Percentiles rank a stretch among this genome's conserved stretches.
Conservation (phyloP, 2,113 vertebrate species). For the Pterocles burchelli region DNA sequence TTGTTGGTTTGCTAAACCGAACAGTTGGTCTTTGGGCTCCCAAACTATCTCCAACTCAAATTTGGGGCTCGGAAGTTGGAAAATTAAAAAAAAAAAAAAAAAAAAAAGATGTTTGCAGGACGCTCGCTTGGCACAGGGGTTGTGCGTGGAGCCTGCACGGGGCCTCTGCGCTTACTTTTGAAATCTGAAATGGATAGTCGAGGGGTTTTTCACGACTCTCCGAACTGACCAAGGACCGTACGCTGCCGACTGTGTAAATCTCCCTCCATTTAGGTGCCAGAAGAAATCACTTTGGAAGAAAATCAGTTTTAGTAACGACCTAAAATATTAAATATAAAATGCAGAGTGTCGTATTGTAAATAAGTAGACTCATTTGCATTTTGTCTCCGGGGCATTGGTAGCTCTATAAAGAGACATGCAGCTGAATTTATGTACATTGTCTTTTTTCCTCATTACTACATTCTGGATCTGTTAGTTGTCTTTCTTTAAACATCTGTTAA, state of each 20-base stretch:
- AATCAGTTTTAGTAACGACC: conserved; percentile 58
- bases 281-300: conserved; percentile 66
- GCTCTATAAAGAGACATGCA: conserved; percentile 47
- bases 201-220: conserved; percentile 1
- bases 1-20: conserved; percentile 82
- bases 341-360: conserved; percentile 63
- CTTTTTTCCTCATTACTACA: conserved; percentile 70
- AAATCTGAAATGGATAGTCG: conserved; percentile 46
- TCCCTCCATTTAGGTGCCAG: conserved; percentile 59
- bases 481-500: conserved; percentile 82
- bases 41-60: conserved; percentile 71
- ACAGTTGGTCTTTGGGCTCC: conserved; percentile 79
- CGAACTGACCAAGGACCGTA: conserved; percentile 46
- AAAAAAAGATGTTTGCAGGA: conserved; percentile 51
- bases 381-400: conserved; percentile 62
- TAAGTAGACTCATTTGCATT: conserved; percentile 68
- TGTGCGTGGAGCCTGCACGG: conserved; percentile 19
- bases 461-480: conserved; percentile 78
- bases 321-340: conserved; percentile 71
- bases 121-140: conserved; percentile 4
- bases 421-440: conserved; percentile 67
- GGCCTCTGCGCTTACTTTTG: conserved; percentile 42
- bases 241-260: conserved; percentile 30
- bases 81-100: conserved; percentile 45
- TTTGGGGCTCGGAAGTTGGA: conserved; percentile 71